Percentiles rank a stretch among this genome's conserved stretches.
Evolutionary conservation across 2,113 vertebrate genomes (phyloP).

Genomic region (Catagonus wagneri): DNA sequence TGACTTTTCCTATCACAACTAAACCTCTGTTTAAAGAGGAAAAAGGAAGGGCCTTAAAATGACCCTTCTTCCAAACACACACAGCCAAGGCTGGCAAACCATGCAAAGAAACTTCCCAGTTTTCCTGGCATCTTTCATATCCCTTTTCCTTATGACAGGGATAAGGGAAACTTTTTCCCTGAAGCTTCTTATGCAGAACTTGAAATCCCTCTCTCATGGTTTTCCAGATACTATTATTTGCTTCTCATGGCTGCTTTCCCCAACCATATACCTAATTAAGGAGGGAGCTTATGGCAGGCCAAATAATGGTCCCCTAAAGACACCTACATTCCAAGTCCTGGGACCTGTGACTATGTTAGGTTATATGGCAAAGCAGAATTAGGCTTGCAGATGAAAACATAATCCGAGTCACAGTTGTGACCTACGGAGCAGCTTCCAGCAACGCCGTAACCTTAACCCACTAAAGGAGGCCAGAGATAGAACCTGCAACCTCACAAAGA

Average conservation of each 20-base stretch:
- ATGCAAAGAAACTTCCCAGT: background rate
- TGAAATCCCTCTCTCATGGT: background rate
- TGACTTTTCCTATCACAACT: background rate
- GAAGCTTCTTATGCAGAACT: background rate
- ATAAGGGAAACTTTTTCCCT: background rate
- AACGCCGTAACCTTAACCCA: no score
- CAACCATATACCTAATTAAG: background rate
- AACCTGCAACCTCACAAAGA: no score
- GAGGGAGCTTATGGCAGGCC: background rate
- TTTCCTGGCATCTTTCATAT: background rate
- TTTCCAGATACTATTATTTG: background rate
- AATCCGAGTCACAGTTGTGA: no score
- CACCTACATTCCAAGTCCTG: background rate
- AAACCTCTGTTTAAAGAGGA: slow-evolving; percentile 18
- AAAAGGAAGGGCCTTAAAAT: background rate
- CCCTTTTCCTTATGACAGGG: background rate
- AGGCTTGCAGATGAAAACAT: background rate
- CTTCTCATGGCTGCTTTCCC: background rate
- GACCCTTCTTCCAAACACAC: background rate
- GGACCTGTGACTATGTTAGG: background rate
- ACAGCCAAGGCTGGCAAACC: background rate
- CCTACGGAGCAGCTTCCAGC: no score
- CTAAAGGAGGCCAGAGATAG: no score
- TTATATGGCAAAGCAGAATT: background rate
- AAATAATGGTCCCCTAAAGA: background rate